These are phyloP conservation scores for Rhagophthalmus giganteus DNA, from an alignment of 2,888 invertebrate genomes.

Conservation along the genomic window DNA sequence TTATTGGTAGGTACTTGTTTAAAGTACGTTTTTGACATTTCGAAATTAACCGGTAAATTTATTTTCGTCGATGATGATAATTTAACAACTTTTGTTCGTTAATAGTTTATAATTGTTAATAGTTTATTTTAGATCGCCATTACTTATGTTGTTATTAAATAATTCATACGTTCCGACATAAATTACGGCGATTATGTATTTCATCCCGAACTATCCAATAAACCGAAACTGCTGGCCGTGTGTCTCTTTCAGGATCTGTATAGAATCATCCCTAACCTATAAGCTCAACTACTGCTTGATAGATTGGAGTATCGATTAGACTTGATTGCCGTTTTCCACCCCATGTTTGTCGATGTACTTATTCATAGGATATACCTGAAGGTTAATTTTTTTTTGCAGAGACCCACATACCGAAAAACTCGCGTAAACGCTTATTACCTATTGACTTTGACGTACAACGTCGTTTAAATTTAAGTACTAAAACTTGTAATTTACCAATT, in stretches of 20 bases:
- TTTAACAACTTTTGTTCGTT: too few species aligned
- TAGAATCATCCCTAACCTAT: constrained; percentile 33
- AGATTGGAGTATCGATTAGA: constrained; percentile 57
- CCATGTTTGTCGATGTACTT: constrained; percentile 35
- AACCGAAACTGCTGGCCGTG: constrained; percentile 17
- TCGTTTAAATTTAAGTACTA: too few species aligned
- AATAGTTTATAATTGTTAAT: too few species aligned
- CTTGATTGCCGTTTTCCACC: constrained; percentile 50
- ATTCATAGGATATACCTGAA: too few species aligned
- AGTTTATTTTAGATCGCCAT: too few species aligned
- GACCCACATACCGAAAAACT: too few species aligned
- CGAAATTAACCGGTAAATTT: too few species aligned
- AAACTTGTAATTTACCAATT: not conserved
- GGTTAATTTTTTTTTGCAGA: too few species aligned
- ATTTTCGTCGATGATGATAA: too few species aligned
- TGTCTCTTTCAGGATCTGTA: constrained; percentile 26
- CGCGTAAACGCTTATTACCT: not conserved
- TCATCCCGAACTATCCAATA: constrained; percentile 3
- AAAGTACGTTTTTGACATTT: not conserved
- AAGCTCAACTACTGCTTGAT: constrained; percentile 45
- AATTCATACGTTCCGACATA: too few species aligned
- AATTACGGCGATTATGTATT: not conserved
- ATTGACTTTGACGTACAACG: too few species aligned
- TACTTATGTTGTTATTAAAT: too few species aligned
- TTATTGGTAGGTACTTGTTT: not conserved